Base-by-base conservation (phyloP, 1,140 invertebrate genomes). In the Orchesella cincta region DNA sequence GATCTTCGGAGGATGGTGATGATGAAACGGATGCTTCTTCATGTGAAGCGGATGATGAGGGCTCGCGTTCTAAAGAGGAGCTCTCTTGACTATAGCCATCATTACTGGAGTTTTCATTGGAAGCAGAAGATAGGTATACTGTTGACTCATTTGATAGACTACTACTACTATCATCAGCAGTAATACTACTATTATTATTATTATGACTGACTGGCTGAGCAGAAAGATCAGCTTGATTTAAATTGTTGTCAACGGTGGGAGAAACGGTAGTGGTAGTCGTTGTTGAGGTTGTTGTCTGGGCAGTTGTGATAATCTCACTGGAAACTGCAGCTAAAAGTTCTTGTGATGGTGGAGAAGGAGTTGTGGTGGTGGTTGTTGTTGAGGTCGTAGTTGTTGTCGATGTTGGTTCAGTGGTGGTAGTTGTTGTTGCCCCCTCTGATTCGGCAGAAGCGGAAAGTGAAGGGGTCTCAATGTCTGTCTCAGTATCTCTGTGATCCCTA, bases 401-500 rank as follows among this genome's bases (percentile, higher is more conserved):
- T 23, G 26, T 18, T 57, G 54, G 54, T 57, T 57, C 28, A 5
- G 62, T 67, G 8, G 31, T 33, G 62, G 54, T 26, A 28, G 12
- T 26, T 5, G 12, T 26, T 8, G 8, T 67, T 5, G 33, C 31
- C 28, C 33, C 62, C 14, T 67, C 62, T 26, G 12, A 29, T 31
- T 5, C 33, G 8, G 8, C n/a, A 12, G 62, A 67, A 31, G 31
- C 62, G 31, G 33, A 29, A n/a, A n/a, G n/a, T n/a, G n/a, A n/a
- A 5, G 62, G 62, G 8, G 62, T 67, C n/a, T 67, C 62, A 67
- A 67, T 67, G 29, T 67, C 62, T 31, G 8, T 12, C 2, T 31
- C n/a, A 14, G 62, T 67, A 33, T 67, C 62, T 67, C 62, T 29
- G 62, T 67, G 62, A 23, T 67, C 62, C 12, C 62, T 3, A n/a